These are phyloP conservation scores for Takifugu flavidus DNA, from an alignment of 2,113 vertebrate genomes.

Conservation along the genomic window DNA sequence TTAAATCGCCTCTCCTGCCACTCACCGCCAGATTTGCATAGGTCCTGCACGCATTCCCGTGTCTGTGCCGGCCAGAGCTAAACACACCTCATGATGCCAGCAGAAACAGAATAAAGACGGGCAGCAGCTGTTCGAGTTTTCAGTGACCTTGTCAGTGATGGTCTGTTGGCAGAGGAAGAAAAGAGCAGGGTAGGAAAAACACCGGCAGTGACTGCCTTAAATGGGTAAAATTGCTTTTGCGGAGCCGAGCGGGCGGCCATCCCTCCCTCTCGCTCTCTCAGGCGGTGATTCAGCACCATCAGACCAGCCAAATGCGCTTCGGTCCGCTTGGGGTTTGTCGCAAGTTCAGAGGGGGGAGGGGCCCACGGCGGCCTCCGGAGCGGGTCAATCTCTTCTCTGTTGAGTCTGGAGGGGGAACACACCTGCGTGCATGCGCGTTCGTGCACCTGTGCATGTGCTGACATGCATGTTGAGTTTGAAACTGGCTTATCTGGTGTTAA, in stretches of 20 bases:
- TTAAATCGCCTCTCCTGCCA: background rate
- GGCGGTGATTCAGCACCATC: background rate
- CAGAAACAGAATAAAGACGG: background rate
- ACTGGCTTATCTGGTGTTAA: slow-evolving; percentile 46
- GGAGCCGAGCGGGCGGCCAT: background rate
- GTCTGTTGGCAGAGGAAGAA: slow-evolving; percentile 2
- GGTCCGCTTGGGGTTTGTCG: background rate
- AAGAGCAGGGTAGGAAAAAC: slow-evolving; percentile 4
- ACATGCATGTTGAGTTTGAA: background rate
- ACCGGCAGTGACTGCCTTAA: slow-evolving; percentile 29
- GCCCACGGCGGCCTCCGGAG: too few relatives aligned
- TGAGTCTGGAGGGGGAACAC: too few relatives aligned
- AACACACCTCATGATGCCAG: background rate
- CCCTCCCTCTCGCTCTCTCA: background rate
- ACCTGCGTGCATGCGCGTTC: background rate
- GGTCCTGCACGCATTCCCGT: background rate
- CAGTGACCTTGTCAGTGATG: background rate
- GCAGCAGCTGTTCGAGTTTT: background rate
- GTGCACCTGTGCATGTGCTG: background rate
- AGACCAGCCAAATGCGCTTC: slow-evolving; percentile 1
- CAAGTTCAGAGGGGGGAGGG: too few relatives aligned
- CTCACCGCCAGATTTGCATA: background rate
- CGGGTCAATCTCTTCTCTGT: too few relatives aligned
- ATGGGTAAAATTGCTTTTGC: slow-evolving; percentile 30
- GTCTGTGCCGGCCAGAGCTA: background rate